phyloP scores from a whole-genome alignment of 2,888 invertebrate genomes.

The Temnothorax ravouxi region DNA sequence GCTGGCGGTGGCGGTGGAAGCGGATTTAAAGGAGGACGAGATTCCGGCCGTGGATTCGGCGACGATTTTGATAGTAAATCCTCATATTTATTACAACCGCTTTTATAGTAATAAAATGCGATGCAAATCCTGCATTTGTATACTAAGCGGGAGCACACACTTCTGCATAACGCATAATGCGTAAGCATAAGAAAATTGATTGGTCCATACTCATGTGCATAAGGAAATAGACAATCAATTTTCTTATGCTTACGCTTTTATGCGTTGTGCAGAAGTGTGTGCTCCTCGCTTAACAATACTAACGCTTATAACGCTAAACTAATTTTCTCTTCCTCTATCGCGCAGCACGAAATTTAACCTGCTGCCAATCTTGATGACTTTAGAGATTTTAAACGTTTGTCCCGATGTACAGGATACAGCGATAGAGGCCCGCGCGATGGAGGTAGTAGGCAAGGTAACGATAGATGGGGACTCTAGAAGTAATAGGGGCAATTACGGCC shows the following conservation, averaged over 20 bases:
- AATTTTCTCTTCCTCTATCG: not conserved
- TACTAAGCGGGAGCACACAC: too few species aligned
- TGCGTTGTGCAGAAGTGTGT: too few species aligned
- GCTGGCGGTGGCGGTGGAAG: constrained; percentile 78
- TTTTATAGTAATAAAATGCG: constrained; percentile 44
- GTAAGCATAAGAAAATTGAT: too few species aligned
- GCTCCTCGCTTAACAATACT: too few species aligned
- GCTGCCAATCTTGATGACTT: not conserved
- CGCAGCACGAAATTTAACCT: not conserved
- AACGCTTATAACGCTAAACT: not conserved
- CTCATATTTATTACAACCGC: constrained; percentile 70
- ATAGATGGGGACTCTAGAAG: constrained; percentile 77
- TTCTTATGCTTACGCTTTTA: too few species aligned
- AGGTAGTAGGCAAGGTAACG: constrained; percentile 73
- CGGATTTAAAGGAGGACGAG: constrained; percentile 83
- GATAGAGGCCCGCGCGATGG: constrained; percentile 77
- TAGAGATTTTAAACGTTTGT: constrained; percentile 3
- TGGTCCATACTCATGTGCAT: too few species aligned
- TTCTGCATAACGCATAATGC: too few species aligned
- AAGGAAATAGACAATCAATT: too few species aligned
- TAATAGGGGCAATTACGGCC: constrained; percentile 83
- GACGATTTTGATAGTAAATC: constrained; percentile 85
- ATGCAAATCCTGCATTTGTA: constrained; percentile 13
- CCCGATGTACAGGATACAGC: constrained; percentile 73
- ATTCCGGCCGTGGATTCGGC: constrained; percentile 85